phyloP scores from a whole-genome alignment of 2,797 vertebrate genomes.

The Oreochromis mossambicus region DNA sequence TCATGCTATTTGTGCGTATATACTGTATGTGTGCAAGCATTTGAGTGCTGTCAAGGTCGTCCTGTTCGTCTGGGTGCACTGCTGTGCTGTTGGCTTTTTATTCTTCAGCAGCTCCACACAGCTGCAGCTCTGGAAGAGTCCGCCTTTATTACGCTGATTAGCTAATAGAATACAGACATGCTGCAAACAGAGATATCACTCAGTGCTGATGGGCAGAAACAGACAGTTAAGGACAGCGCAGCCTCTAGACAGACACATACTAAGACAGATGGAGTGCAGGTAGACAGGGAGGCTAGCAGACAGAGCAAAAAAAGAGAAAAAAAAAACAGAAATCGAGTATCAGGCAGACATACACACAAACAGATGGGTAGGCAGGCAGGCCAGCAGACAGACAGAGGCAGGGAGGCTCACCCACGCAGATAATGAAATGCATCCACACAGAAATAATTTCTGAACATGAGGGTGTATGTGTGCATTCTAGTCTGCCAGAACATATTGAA shows the following conservation, averaged over 20 bases:
- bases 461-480: constrained; percentile 30
- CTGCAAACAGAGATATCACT: constrained; percentile 59
- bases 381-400: constrained; percentile 14
- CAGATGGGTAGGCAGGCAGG: constrained; percentile 31
- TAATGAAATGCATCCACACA: constrained; percentile 46
- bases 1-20: background rate
- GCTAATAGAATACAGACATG: constrained; percentile 49
- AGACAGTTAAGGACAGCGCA: constrained; percentile 55
- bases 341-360: constrained; percentile 29
- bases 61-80: background rate
- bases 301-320: background rate
- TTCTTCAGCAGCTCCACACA: constrained; percentile 4
- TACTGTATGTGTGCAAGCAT: background rate
- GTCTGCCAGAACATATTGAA: constrained; percentile 52
- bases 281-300: constrained; percentile 17
- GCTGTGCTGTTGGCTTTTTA: constrained; percentile 24
- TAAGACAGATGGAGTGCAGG: constrained; percentile 53
- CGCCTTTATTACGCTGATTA: constrained; percentile 61
- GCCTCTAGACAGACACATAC: constrained; percentile 37
- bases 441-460: constrained; percentile 44
- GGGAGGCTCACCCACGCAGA: constrained; percentile 26
- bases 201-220: constrained; percentile 38
- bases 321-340: background rate
- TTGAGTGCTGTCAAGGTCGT: constrained; percentile 49
- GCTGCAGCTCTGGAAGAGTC: constrained; percentile 29